These are phyloP conservation scores for Drosophila neutralis DNA, from an alignment of 2,888 invertebrate species.

Conservation along the genomic window DNA sequence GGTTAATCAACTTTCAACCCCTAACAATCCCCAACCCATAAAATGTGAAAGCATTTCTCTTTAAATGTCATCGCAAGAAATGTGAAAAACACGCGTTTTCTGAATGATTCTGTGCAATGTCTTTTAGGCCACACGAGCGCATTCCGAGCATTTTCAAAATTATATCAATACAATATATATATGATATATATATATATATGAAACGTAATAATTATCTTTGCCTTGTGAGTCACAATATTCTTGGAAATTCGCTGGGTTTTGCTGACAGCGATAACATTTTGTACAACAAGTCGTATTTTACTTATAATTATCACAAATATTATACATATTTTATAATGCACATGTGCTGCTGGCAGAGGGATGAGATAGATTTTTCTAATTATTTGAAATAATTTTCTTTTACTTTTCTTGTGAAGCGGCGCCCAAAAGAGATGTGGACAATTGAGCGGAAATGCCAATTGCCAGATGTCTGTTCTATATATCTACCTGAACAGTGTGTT, in stretches of 20 bases:
- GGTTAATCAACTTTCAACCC: conserved; percentile 45
- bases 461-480: conserved; percentile 30
- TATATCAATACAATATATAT: conserved; percentile 7
- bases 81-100: conserved; percentile 45
- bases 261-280: conserved; percentile 28
- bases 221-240: conserved; percentile 53
- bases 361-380: conserved; percentile 4
- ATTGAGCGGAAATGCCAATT: conserved; percentile 73
- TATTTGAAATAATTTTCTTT: conserved; percentile 25
- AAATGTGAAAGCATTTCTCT: conserved; percentile 5
- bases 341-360: conserved; percentile 14
- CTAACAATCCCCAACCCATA: background rate
- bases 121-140: conserved; percentile 45
- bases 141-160: conserved; percentile 49
- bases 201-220: conserved; percentile 39
- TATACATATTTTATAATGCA: conserved; percentile 32
- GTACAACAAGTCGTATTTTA: conserved; percentile 35
- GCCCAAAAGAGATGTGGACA: conserved; percentile 59
- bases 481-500: conserved; percentile 47
- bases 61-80: conserved; percentile 14
- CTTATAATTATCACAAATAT: conserved; percentile 45
- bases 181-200: conserved; percentile 9
- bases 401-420: conserved; percentile 40
- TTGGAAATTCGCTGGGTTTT: conserved; percentile 58
- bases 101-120: conserved; percentile 45